Evolutionary conservation across 2,797 vertebrate species (phyloP).

Genomic region (Tenualosa ilisha): DNA sequence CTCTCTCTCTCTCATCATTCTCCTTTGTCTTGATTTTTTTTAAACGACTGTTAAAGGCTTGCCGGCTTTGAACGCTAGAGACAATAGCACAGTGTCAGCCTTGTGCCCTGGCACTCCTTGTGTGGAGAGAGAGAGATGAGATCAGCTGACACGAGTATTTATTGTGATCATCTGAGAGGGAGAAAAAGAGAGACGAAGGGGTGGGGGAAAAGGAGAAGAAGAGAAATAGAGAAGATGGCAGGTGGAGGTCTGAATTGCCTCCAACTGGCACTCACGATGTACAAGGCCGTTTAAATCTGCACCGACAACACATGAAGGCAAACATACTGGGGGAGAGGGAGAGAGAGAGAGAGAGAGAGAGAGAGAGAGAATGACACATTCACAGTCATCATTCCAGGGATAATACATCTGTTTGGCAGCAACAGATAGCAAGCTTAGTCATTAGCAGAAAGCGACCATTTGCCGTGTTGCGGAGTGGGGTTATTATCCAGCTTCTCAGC

Average conservation of each 20-base stretch:
- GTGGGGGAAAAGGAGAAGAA: not conserved
- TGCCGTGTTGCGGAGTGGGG: not conserved
- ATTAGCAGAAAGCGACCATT: conserved; percentile 9
- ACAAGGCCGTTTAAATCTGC: not conserved
- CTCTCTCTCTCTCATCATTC: not conserved
- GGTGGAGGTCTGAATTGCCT: not conserved
- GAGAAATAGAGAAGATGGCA: not conserved
- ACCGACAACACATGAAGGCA: not conserved
- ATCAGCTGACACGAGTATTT: conserved; percentile 21
- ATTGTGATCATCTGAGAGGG: conserved; percentile 16
- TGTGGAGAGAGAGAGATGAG: not conserved
- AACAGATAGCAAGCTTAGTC: conserved; percentile 6
- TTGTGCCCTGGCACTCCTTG: conserved; percentile 7
- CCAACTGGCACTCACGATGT: not conserved
- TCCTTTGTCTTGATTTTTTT: not conserved
- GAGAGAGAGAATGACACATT: conserved; percentile 15
- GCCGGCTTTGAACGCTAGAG: not conserved
- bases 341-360: not conserved
- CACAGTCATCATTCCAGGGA: not conserved
- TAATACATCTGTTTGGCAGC: conserved; percentile 12
- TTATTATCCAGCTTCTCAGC: conserved; percentile 2
- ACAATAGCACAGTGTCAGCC: conserved; percentile 8
- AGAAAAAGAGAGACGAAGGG: not conserved
- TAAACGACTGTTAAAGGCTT: not conserved
- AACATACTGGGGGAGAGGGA: not conserved